phyloP scores from a whole-genome alignment of 1,140 invertebrate genomes.

The Drosophila tropicalis region DNA sequence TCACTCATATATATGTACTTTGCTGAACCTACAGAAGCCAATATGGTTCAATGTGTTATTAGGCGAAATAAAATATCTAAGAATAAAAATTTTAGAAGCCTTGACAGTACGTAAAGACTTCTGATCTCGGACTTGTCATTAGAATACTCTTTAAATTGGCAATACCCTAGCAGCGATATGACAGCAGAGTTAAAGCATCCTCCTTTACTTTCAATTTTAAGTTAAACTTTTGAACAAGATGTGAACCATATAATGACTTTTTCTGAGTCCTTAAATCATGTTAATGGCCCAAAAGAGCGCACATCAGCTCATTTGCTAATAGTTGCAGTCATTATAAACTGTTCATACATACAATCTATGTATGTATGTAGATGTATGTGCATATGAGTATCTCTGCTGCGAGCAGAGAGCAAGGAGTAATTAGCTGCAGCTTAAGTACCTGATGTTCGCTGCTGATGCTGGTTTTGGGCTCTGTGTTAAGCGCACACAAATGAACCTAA shows the following conservation, averaged over 20 bases:
- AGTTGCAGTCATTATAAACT: conserved; percentile 56
- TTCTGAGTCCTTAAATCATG: conserved; percentile 27
- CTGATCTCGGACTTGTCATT: too few relatives aligned
- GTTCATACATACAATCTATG: neutral
- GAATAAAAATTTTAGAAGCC: too few relatives aligned
- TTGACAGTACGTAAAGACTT: too few relatives aligned
- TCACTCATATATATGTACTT: too few relatives aligned
- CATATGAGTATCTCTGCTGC: conserved; percentile 24
- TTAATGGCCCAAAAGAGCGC: conserved; percentile 16
- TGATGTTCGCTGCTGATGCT: conserved; percentile 11
- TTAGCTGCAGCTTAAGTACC: conserved; percentile 65
- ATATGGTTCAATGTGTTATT: too few relatives aligned
- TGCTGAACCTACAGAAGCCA: too few relatives aligned
- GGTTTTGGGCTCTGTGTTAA: conserved; percentile 29
- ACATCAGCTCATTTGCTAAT: conserved; percentile 48
- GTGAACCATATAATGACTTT: neutral
- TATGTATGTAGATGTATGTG: neutral
- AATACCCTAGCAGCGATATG: too few relatives aligned
- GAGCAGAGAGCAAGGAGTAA: conserved; percentile 42
- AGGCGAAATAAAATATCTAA: too few relatives aligned
- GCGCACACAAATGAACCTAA: conserved; percentile 60
- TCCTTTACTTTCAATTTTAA: neutral
- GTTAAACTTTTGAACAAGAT: neutral
- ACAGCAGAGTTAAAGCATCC: too few relatives aligned
- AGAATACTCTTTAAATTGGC: too few relatives aligned